Evolutionary conservation across 2,113 vertebrate genomes (phyloP), one percentile per base, ranked within the genome.

Genomic region (Carassius carassius): DNA sequence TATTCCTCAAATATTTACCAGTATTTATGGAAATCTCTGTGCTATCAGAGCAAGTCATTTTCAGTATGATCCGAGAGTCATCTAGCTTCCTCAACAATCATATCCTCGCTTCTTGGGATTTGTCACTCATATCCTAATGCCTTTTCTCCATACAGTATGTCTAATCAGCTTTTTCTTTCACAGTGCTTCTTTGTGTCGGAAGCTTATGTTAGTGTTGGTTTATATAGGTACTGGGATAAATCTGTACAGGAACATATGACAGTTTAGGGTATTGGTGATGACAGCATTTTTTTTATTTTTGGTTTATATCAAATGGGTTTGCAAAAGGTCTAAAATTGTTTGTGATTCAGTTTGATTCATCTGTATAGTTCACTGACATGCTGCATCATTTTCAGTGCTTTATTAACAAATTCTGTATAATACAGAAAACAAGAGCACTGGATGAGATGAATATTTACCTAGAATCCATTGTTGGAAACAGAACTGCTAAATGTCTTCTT

Each of bases 1-100:
- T 73, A 78, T 78, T 83, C 17, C 41, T 83, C 54, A 72, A 77
- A 86, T 82, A 56, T 83, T 21, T 86, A 74, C 72, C 51, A 78
- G 74, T 41, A 37, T 77, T 83, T 75, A 86, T 44, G 41, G 21
- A 86, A 72, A 56, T 25, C n/a, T 14, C 37, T 29, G 16, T 25
- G 65, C 76, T 63, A 62, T 83, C n/a, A 25, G 25, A 56, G n/a
- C 21, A 54, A 82, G 70, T 86, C 49, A 82, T 35, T 49, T 75
- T 51, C 29, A 51, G 7, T 81, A 63, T 25, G 4, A 73, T 44
- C 62, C 32, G 58, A 32, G 21, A 77, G 60, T 70, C 47, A 70
- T 51, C 73, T 13, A 70, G 35, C 56, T 65, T 79, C 65, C 83
- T 41, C 23, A 29, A 29, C 21, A 44, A 78, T 69, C 62, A 60